Percentiles rank a stretch among this genome's conserved stretches.
These are phyloP conservation scores for Metellina segmentata DNA, from an alignment of 2,888 invertebrate genomes.

Conservation along the genomic window DNA sequence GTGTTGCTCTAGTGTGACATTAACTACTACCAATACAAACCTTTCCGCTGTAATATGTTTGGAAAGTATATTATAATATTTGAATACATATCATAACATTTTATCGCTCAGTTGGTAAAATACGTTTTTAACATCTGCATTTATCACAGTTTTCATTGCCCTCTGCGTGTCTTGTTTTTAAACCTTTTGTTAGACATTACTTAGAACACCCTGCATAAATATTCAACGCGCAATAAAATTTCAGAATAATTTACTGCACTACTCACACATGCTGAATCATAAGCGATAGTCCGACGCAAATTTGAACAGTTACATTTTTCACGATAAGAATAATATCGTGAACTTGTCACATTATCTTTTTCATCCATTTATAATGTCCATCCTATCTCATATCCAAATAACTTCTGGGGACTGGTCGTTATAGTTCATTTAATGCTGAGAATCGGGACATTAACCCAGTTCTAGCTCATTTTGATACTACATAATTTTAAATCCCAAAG, in stretches of 20 bases:
- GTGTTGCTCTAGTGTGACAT: too few species aligned
- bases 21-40: slow-evolving; percentile 5
- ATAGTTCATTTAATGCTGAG: background rate
- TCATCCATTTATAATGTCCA: background rate
- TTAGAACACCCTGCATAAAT: too few species aligned
- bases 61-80: background rate
- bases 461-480: background rate
- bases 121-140: too few species aligned
- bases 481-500: background rate
- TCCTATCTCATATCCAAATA: background rate
- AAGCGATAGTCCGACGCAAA: too few species aligned
- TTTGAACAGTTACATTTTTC: background rate
- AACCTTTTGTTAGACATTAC: too few species aligned
- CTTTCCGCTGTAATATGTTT: slow-evolving; percentile 7
- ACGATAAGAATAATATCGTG: background rate
- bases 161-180: too few species aligned
- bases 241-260: too few species aligned
- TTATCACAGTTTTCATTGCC: too few species aligned
- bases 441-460: background rate
- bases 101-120: too few species aligned
- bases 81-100: background rate
- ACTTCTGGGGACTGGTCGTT: background rate
- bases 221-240: too few species aligned
- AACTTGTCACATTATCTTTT: background rate
- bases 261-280: too few species aligned